Conservation (phyloP, 2,797 vertebrate genomes). For the Myotis planiceps region DNA sequence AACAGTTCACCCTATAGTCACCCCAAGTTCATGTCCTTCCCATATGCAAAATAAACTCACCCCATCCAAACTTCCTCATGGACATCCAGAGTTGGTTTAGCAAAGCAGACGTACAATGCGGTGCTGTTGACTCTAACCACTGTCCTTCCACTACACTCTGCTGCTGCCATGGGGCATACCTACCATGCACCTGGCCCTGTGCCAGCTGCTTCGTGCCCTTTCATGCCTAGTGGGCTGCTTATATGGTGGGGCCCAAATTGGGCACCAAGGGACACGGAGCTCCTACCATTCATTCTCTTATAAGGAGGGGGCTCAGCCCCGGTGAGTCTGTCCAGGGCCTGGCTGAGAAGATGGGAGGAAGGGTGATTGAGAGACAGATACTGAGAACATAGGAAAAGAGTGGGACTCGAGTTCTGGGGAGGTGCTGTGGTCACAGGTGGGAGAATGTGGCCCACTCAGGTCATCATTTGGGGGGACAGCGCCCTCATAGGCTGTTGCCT, state of each 20-base stretch:
- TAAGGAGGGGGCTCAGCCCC: background rate
- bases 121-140: background rate
- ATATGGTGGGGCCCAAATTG: background rate
- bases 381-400: background rate
- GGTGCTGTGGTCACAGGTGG: background rate
- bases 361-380: fast-evolving
- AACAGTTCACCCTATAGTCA: background rate
- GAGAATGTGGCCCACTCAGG: background rate
- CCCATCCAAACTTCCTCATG: background rate
- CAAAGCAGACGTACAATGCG: background rate
- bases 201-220: background rate
- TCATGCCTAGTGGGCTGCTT: background rate
- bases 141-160: background rate
- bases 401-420: background rate
- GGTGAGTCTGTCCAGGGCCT: background rate
- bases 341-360: background rate
- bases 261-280: background rate
- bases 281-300: background rate
- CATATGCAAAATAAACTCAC: background rate
- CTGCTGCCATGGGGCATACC: background rate
- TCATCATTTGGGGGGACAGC: background rate
- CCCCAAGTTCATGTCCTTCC: background rate
- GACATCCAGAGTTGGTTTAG: background rate
- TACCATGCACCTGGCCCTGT: background rate
- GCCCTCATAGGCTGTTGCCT: background rate